These are phyloP conservation scores for Aporophyla lueneburgensis DNA, from an alignment of 2,888 invertebrate species.

Conservation along the genomic window DNA sequence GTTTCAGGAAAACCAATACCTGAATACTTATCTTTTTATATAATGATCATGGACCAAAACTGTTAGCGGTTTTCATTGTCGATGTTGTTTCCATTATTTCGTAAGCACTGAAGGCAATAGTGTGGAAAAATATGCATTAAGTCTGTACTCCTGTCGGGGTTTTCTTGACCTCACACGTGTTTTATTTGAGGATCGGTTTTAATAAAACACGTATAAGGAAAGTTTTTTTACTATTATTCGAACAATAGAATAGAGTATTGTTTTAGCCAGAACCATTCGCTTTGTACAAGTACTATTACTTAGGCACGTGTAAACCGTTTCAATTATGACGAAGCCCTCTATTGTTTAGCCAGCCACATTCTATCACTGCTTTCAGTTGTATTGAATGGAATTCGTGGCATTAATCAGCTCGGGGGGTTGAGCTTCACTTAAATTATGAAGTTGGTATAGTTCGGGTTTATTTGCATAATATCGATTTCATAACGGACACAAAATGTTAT, in stretches of 20 bases:
- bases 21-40: no score
- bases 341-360: conserved; percentile 33
- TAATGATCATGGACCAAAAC: no score
- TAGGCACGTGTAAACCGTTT: conserved; percentile 30
- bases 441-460: neutral
- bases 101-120: no score
- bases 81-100: no score
- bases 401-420: neutral
- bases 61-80: no score
- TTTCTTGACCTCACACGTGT: no score
- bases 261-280: conserved; percentile 14
- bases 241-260: neutral
- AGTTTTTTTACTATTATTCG: no score
- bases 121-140: no score
- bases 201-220: no score
- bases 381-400: conserved; percentile 2
- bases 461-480: conserved; percentile 13
- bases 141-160: no score
- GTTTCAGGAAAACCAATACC: no score
- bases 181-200: no score
- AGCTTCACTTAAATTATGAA: conserved; percentile 1
- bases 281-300: conserved; percentile 29
- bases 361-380: conserved; percentile 10
- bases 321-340: conserved; percentile 35
- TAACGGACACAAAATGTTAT: conserved; percentile 12